phyloP scores from a whole-genome alignment of 2,888 invertebrate genomes.

The Macrosoma leucophasiata region DNA sequence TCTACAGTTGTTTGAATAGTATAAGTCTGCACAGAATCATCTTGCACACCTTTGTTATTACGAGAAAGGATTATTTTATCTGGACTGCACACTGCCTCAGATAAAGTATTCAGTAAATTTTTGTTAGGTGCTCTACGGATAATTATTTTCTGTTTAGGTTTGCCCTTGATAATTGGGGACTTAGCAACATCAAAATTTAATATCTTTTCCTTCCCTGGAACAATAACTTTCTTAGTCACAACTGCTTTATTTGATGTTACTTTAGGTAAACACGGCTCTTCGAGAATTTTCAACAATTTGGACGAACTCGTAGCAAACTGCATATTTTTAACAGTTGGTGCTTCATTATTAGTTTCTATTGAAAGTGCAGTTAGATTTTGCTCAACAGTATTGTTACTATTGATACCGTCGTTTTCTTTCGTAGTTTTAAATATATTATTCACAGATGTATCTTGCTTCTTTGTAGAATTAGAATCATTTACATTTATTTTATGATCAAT shows the following conservation, averaged over 20 bases:
- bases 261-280: slow-evolving; percentile 60
- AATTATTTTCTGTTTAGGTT: slow-evolving; percentile 62
- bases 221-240: slow-evolving; percentile 45
- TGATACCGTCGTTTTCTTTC: slow-evolving; percentile 14
- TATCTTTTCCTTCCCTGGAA: slow-evolving; percentile 61
- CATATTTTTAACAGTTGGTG: slow-evolving; percentile 32
- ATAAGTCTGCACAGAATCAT: slow-evolving; percentile 59
- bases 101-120: slow-evolving; percentile 48
- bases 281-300: slow-evolving; percentile 75
- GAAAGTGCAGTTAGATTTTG: slow-evolving; percentile 41
- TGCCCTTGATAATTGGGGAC: slow-evolving; percentile 43
- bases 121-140: slow-evolving; percentile 58
- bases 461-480: slow-evolving; percentile 32
- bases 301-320: slow-evolving; percentile 63
- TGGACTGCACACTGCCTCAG: slow-evolving; percentile 44
- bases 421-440: not conserved
- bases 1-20: slow-evolving; percentile 58
- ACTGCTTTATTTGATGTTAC: slow-evolving; percentile 37
- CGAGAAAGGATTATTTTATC: slow-evolving; percentile 66
- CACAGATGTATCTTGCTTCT: slow-evolving; percentile 6
- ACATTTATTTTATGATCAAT: slow-evolving; percentile 55
- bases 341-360: slow-evolving; percentile 40
- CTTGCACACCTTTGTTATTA: slow-evolving; percentile 42
- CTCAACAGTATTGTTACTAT: slow-evolving; percentile 30
- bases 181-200: slow-evolving; percentile 64